These are phyloP conservation scores for Tragelaphus scriptus DNA, from an alignment of 2,113 vertebrate genomes.

Conservation along the genomic window DNA sequence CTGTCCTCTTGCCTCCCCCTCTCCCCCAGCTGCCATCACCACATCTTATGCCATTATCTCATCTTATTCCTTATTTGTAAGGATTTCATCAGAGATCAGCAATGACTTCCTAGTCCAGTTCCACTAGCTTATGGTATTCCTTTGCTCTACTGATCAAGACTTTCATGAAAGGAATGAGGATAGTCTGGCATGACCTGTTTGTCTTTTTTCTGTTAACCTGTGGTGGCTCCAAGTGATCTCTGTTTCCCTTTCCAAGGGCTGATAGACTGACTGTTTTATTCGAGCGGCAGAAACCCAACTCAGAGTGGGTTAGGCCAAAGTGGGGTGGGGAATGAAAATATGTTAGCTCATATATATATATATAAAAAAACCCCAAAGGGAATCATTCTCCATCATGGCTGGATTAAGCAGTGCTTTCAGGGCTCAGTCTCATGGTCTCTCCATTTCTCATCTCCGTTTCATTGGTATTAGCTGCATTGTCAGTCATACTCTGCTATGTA, in stretches of 20 bases:
- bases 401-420: neutral
- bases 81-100: neutral
- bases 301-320: neutral
- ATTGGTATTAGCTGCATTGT: neutral
- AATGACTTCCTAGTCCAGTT: neutral
- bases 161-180: neutral
- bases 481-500: neutral
- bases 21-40: neutral
- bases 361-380: neutral
- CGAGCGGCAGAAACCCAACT: neutral
- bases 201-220: neutral
- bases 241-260: constrained; percentile 17
- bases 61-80: neutral
- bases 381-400: neutral
- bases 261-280: neutral
- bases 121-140: neutral
- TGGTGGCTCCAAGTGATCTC: neutral
- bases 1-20: neutral
- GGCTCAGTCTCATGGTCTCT: neutral
- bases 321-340: neutral
- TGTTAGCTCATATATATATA: neutral
- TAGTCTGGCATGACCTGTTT: neutral
- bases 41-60: neutral
- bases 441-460: neutral
- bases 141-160: neutral